Evolutionary conservation across 2,113 vertebrate genomes (phyloP), one percentile per base, ranked within the genome.

Genomic region (Pteronura brasiliensis): DNA sequence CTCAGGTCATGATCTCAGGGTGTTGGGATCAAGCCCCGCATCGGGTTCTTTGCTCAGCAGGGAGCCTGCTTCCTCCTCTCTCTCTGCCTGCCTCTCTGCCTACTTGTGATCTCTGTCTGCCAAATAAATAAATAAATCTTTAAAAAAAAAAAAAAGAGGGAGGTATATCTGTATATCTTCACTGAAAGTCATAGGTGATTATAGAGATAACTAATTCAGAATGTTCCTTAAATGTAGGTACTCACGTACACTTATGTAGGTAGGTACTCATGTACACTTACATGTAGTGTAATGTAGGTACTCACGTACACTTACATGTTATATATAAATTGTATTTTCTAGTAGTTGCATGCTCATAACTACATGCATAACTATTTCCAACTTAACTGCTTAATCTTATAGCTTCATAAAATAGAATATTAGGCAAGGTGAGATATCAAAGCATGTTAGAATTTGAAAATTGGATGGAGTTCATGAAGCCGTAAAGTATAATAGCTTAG

Each of bases 361-460:
- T 97, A 4, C 52, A 49, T 18, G 3, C 23, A 7, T 67, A 67
- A 87, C 3, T 77, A n/a, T 86, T 96, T 88, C 25, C 18, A 77
- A 17, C 79, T 95, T 88, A 36, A 76, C 47, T 77, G 67, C 27
- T 90, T 93, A 44, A 96, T 96, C 29, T 61, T 65, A 15, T 39
- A 9, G 88, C 39, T 74, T 97, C 15, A 92, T 52, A 92, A 82
- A 72, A 77, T 95, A 90, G 49, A 93, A 86, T 74, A 49, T 71
- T 90, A 95, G 61, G 23, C 36, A 94, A 97, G 94, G 11, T 82
- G 44, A 90, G 67, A 84, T 55, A 94, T 81, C 6, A 55, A 63
- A 86, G 31, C 67, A 57, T 77, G 59, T 93, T 97, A 95, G 10
- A 95, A 89, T 97, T 96, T 96, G 74, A 93, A 97, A 97, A 52